These are phyloP conservation scores for Rhyacophila brunnea DNA, from an alignment of 1,140 invertebrate genomes.

Conservation along the genomic window DNA sequence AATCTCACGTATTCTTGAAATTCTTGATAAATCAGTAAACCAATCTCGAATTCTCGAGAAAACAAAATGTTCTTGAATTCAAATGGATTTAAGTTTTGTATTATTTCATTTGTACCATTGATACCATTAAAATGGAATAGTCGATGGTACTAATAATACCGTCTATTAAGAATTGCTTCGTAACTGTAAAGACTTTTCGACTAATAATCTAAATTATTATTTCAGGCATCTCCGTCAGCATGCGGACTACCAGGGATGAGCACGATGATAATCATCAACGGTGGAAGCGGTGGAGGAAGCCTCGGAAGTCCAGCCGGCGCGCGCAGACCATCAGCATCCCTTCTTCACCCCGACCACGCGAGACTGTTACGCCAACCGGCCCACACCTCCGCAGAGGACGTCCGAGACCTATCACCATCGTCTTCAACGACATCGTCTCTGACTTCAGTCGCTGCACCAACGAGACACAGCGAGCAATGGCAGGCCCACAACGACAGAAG, in stretches of 20 bases:
- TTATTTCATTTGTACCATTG: too few species aligned
- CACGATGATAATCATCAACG: background rate
- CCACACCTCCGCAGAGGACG: conserved; percentile 51
- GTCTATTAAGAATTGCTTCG: too few species aligned
- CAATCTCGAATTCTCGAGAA: too few species aligned
- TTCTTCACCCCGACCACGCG: conserved; percentile 70
- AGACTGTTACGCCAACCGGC: conserved; percentile 50
- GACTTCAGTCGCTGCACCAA: conserved; percentile 54
- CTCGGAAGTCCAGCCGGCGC: conserved; percentile 35
- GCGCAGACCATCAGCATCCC: conserved; percentile 54
- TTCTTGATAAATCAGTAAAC: too few species aligned
- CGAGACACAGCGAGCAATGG: conserved; percentile 48
- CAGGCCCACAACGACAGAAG: conserved; percentile 38
- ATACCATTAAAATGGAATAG: too few species aligned
- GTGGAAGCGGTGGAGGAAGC: conserved; percentile 38
- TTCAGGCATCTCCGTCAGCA: conserved; percentile 62
- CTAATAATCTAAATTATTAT: too few species aligned
- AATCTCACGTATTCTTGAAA: too few species aligned
- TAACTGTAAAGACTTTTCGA: too few species aligned
- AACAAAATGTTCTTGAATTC: too few species aligned
- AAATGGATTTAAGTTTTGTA: too few species aligned
- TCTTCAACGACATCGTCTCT: conserved; percentile 60
- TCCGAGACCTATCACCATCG: conserved; percentile 46
- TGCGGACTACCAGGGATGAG: conserved; percentile 34
- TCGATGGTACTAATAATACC: too few species aligned